These are phyloP conservation scores for Drosophila pruinosa DNA, from an alignment of 1,140 invertebrate genomes.

Conservation along the genomic window DNA sequence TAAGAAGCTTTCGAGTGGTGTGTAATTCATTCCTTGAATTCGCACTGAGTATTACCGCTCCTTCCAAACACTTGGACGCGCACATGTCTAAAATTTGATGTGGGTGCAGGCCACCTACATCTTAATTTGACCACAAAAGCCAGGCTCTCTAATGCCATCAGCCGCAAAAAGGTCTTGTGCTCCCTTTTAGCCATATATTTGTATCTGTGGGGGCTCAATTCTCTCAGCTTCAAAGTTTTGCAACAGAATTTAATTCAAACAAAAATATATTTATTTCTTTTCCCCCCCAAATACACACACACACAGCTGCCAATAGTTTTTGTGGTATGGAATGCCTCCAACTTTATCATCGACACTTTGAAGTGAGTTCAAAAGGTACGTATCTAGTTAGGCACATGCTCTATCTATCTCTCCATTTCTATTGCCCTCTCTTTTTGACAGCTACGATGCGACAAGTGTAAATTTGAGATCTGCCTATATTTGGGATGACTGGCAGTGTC, in stretches of 20 bases:
- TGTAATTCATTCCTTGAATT: background rate
- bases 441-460: conserved; percentile 2
- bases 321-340: conserved; percentile 12
- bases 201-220: conserved; percentile 4
- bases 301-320: conserved; percentile 36
- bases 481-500: conserved; percentile 1
- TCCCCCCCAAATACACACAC: conserved; percentile 8
- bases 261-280: conserved; percentile 2
- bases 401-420: background rate
- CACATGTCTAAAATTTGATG: conserved; percentile 31
- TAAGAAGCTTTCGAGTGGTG: background rate
- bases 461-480: conserved; percentile 15
- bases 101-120: conserved; percentile 38
- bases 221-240: conserved; percentile 23
- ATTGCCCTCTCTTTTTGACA: background rate
- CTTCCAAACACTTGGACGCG: conserved; percentile 7
- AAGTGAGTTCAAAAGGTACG: conserved; percentile 40
- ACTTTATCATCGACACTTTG: conserved; percentile 40
- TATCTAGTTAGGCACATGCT: conserved; percentile 8
- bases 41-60: background rate
- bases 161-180: conserved; percentile 36
- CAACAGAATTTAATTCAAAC: conserved; percentile 30
- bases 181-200: conserved; percentile 9
- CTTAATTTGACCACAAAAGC: conserved; percentile 48
- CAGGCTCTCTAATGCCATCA: conserved; percentile 35